Conservation (phyloP, 2,888 invertebrate species). For the Automeris io region DNA sequence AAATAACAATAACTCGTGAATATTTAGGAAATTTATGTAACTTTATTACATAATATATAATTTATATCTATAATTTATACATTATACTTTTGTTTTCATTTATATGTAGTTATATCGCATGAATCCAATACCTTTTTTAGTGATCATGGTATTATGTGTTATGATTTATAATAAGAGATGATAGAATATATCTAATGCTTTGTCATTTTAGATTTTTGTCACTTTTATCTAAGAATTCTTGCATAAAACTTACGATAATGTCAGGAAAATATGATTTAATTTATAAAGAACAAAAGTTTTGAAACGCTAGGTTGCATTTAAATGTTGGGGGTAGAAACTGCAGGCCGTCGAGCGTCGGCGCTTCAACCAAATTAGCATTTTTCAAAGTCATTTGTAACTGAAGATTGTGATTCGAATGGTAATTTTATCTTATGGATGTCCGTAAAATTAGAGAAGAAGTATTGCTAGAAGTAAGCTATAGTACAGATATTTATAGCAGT, state of each 20-base stretch:
- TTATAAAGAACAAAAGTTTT: constrained; percentile 56
- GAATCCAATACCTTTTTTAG: too few relatives aligned
- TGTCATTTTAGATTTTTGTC: too few relatives aligned
- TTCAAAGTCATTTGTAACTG: constrained; percentile 45
- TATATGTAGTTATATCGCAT: too few relatives aligned
- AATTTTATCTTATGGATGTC: constrained; percentile 16
- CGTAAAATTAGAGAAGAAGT: too few relatives aligned
- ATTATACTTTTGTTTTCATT: too few relatives aligned
- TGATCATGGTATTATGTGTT: too few relatives aligned
- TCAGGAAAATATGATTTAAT: constrained; percentile 37
- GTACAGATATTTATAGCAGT: too few relatives aligned
- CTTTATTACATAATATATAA: too few relatives aligned
- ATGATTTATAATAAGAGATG: too few relatives aligned
- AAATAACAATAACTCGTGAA: not conserved
- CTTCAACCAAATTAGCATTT: constrained; percentile 49
- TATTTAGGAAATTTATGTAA: not conserved
- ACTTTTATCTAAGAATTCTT: constrained; percentile 5
- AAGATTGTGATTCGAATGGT: constrained; percentile 27
- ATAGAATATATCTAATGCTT: too few relatives aligned
- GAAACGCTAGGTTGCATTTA: constrained; percentile 63
- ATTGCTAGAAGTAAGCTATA: too few relatives aligned
- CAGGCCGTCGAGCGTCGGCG: constrained; percentile 25
- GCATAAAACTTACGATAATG: constrained; percentile 14
- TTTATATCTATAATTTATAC: too few relatives aligned
- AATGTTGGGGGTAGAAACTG: constrained; percentile 39